Evolutionary conservation across 1,140 invertebrate genomes (phyloP), one percentile per base, ranked within the genome.

Genomic region (Philotrypesis tridentata): DNA sequence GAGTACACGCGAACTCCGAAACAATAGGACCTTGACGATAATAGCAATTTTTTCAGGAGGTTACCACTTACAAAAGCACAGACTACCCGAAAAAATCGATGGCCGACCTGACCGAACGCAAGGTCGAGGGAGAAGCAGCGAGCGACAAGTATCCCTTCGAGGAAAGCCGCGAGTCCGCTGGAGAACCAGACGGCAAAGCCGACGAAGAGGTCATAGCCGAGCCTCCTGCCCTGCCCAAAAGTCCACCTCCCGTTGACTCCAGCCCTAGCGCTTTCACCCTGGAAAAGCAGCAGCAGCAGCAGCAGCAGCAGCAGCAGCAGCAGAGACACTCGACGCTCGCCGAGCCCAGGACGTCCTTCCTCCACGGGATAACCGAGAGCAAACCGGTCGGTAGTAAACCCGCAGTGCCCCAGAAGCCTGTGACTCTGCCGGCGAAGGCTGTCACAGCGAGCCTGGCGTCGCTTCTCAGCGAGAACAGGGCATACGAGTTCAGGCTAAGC

Each of bases 181-280:
- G 96, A 1, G 96, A 96, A 84, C 96, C 96, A 0, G 96, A 97
- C 84, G 96, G 96, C 8, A 94, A 95, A 84, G 95, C 95, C 23
- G 96, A 96, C 90, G 95, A 96, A 4, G 95, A 96, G 85, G 94
- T 94, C 43, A 90, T 92, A 0, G 90, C 88, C 5, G 95, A 95
- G 90, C 93, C 95, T 0, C 94, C 94, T 0, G 95, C 94, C 1
- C 87, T 95, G 79, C 95, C 95, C 0, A 93, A 93, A 74, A 95
- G 93, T 43, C 94, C 95, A 14, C 92, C 94, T 21, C 92, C 93
- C 4, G 43, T 85, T 12, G 83, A 88, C 0, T n/a, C 48, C 37
- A 68, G 65, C 71, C 23, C 40, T 73, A 1, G 29, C 7, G 14
- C 11, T 21, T 29, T 65, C 25, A 29, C 5, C 25, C 7, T 31